Evolutionary conservation across 2,113 vertebrate species (phyloP), one percentile per base, ranked within the genome.

Genomic region (Alethe castanea): DNA sequence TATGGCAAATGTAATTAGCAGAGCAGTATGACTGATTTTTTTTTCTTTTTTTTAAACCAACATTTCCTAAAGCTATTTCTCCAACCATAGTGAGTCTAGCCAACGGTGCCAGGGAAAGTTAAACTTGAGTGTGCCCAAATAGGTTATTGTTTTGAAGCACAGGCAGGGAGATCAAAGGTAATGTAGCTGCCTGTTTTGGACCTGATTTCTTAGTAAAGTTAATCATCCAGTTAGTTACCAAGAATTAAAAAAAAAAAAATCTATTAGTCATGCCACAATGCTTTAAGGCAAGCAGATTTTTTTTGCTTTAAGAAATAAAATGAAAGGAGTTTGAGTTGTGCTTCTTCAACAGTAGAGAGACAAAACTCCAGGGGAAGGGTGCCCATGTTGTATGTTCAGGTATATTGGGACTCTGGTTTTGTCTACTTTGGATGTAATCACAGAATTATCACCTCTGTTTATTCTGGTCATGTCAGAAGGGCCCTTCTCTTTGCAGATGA

Each of bases 1-100:
- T 76, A 70, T 35, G 66, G 94, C 91, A 95, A 94, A 36, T 52
- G 67, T 88, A 91, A 93, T 97, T 92, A 96, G 87, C 40, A 64
- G 71, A 94, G 57, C 89, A 69, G 52, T 80, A 84, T 81, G 87
- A 86, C 60, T 73, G 66, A 86, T 73, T 26, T 76, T 61, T 79
- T 57, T 47, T n/a, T 28, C 31, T 53, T 67, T 70, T 48, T 74
- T 62, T 86, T 64, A 18, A 92, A 89, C 83, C 92, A 94, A 90
- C 86, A 65, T 95, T 94, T 97, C 93, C 74, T 95, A 84, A 95
- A 95, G 90, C 90, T 76, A 45, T 96, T 94, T 89, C 79, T 88
- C 64, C 56, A 95, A 3, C 78, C 1, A 1, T 86, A 88, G 53
- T 86, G 78, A 36, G 40, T 79, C 33, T 38, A 88, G 61, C 19